Evolutionary conservation across 1,140 invertebrate species (phyloP), one percentile per base, ranked within the genome.

Genomic region (Samia ricini): DNA sequence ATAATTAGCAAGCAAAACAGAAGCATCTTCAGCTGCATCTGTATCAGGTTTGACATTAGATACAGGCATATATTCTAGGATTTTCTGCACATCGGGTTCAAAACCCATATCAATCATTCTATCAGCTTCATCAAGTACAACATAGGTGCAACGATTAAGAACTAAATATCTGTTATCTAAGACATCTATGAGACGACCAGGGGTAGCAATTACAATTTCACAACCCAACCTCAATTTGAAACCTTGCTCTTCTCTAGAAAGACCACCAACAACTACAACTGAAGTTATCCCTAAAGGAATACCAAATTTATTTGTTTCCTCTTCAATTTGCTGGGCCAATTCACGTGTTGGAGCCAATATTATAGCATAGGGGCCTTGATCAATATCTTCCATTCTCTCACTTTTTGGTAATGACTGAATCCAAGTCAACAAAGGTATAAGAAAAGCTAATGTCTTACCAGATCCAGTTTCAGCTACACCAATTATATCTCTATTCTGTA

Each of bases 41-140:
- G 95, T 97, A 80, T 99, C 99, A 2, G 99, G 99, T 88, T 99
- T 99, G 51, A 98, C 93, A 92, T 99, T 99, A 2, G 98, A 96
- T 0, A 99, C 98, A 0, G 99, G 99, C 95, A 99, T 98, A 76
- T 97, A 98, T 78, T 99, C 98, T 0, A 99, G 91, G 87, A 99
- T 99, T 84, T 98, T 99, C 80, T 99, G 98, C 0, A 99, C 98
- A 86, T 99, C 96, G 29, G 97, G 96, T 89, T 99, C 99, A 89
- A 99, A 99, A 90, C 99, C 98, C 97, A 99, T 99, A 91, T 99
- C 98, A 90, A 99, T 99, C 98, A 99, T 99, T 79, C 98, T 93
- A 92, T 99, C 98, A 52, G 98, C 98, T 92, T 98, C 97, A 79
- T 98, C 96, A 54, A 98, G 91, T n/a, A 98, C 96, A 71, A 97